A percentile compares a stretch with the other conserved stretches of the same genome.
Evolutionary conservation across 2,797 vertebrate genomes (phyloP).

Genomic region (Parauchenoglanis ngamensis): DNA sequence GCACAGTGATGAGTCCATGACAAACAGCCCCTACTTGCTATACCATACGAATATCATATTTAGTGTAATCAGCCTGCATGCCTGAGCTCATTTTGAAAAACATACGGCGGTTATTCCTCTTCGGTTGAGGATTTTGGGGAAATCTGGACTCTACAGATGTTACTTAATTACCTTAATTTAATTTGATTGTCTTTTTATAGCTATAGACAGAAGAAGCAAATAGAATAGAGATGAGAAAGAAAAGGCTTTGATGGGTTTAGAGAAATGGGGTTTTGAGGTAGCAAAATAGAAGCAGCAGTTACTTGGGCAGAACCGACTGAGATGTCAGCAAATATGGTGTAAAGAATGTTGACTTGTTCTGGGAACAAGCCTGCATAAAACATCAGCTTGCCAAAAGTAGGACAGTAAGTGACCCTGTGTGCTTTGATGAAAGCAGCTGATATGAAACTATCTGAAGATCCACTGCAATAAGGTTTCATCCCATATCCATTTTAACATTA

Average conservation of each 20-base stretch:
- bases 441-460: constrained; percentile 30
- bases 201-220: background rate
- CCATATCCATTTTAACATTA: background rate
- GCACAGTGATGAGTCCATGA: background rate
- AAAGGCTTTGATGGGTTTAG: constrained; percentile 31
- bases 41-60: constrained; percentile 2
- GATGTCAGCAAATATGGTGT: background rate
- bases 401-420: constrained; percentile 26
- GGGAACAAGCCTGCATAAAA: constrained; percentile 16
- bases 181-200: background rate
- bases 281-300: constrained; percentile 29
- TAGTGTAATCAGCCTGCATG: background rate
- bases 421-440: constrained; percentile 24
- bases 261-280: constrained; percentile 43
- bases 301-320: constrained; percentile 30
- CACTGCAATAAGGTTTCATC: constrained; percentile 2
- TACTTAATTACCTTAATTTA: constrained; percentile 14
- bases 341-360: constrained; percentile 20
- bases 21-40: background rate
- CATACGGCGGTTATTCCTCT: background rate
- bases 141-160: constrained; percentile 14
- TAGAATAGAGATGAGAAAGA: constrained; percentile 20
- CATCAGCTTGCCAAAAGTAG: constrained; percentile 28
- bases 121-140: background rate
- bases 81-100: background rate